These are phyloP conservation scores for Podotricha telesiphe DNA, from an alignment of 2,888 invertebrate species.

Conservation along the genomic window DNA sequence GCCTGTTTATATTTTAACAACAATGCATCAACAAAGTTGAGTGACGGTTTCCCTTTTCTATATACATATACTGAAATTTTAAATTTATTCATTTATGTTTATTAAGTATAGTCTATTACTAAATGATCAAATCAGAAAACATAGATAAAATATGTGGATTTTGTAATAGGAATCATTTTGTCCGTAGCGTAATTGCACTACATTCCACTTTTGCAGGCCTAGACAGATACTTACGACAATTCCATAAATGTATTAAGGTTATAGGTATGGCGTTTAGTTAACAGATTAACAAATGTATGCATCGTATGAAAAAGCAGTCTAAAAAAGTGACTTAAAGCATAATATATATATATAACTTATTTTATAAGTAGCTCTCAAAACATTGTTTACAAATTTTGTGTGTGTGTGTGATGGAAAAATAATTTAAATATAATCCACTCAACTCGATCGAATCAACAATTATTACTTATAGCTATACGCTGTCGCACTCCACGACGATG, in stretches of 20 bases:
- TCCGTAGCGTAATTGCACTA: constrained; percentile 32
- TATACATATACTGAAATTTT: background rate
- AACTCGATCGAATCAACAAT: too few species aligned
- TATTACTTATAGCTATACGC: too few species aligned
- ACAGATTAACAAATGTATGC: constrained; percentile 6
- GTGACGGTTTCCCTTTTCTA: background rate
- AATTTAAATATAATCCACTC: too few species aligned
- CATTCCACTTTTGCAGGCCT: constrained; percentile 34
- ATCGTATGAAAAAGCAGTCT: too few species aligned
- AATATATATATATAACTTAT: too few species aligned
- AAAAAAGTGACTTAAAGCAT: background rate
- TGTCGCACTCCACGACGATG: too few species aligned
- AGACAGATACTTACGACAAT: constrained; percentile 30
- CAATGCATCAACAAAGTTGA: background rate
- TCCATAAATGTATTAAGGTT: constrained; percentile 7
- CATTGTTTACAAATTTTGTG: too few species aligned
- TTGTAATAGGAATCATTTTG: constrained; percentile 43
- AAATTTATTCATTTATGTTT: background rate
- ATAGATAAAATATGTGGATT: background rate
- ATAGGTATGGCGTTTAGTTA: background rate
- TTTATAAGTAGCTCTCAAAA: too few species aligned
- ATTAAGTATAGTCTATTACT: background rate
- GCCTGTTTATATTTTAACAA: background rate
- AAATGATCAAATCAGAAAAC: constrained; percentile 27
- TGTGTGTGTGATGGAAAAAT: too few species aligned